Conservation (phyloP, 1,140 invertebrate genomes). For the Drosophila asahinai region DNA sequence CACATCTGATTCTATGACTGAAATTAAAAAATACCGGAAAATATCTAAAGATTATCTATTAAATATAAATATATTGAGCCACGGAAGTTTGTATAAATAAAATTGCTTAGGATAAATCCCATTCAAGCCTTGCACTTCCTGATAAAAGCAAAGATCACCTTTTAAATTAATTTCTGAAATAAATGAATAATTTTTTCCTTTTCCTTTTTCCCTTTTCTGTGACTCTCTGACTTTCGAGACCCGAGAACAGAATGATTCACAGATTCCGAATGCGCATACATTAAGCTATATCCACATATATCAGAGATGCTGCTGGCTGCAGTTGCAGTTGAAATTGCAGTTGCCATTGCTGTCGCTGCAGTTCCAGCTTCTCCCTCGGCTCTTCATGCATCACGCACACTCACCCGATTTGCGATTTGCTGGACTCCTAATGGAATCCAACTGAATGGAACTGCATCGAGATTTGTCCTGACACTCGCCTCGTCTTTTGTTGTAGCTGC, state of each 20-base stretch:
- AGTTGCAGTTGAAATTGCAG: background rate
- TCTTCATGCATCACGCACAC: slow-evolving; percentile 36
- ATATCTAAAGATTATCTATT: background rate
- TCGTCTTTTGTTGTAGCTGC: slow-evolving; percentile 38
- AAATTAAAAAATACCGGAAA: background rate
- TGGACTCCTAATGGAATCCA: slow-evolving; percentile 58
- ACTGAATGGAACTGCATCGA: slow-evolving; percentile 54
- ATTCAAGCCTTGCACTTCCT: background rate
- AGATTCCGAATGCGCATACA: slow-evolving; percentile 57
- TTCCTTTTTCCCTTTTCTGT: background rate
- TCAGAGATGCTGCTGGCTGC: background rate
- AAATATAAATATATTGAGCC: background rate
- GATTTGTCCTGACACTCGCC: slow-evolving; percentile 37
- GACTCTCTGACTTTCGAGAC: background rate
- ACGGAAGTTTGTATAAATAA: too few relatives aligned
- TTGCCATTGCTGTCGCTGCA: slow-evolving; percentile 27
- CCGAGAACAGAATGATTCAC: slow-evolving; percentile 15
- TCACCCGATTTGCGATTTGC: slow-evolving; percentile 9
- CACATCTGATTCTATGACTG: background rate
- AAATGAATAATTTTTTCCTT: background rate
- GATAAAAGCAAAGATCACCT: background rate
- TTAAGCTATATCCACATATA: slow-evolving; percentile 47
- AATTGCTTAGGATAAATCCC: too few relatives aligned
- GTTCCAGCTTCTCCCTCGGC: slow-evolving; percentile 8
- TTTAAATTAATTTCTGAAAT: too few relatives aligned